Conservation (phyloP, 2,797 vertebrate species). For the Pangasius mekongensis region DNA sequence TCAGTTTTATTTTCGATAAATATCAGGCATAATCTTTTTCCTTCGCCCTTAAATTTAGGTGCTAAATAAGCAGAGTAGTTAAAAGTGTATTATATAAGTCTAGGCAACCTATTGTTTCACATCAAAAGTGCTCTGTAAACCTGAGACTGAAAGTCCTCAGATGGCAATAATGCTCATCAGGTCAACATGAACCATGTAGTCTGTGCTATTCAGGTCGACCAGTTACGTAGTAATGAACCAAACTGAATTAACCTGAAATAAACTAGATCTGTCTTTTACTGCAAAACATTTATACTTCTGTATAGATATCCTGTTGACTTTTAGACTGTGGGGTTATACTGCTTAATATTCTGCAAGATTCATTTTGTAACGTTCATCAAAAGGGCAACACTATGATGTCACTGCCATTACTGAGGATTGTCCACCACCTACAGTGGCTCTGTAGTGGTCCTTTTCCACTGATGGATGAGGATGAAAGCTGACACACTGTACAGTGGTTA, state of each 20-base stretch:
- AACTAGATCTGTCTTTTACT: slow-evolving; percentile 11
- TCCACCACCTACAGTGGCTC: not conserved
- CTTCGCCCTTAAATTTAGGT: slow-evolving; percentile 1
- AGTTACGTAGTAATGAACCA: not conserved
- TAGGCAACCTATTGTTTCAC: slow-evolving; percentile 43
- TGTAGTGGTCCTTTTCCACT: not conserved
- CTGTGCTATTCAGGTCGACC: slow-evolving; percentile 3
- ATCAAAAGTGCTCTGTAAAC: slow-evolving; percentile 38
- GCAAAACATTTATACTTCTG: not conserved
- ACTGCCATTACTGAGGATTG: not conserved
- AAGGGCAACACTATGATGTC: not conserved
- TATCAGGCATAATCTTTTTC: not conserved
- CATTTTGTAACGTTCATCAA: not conserved
- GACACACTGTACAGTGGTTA: not conserved
- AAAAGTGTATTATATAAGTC: slow-evolving; percentile 14
- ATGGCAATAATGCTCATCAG: slow-evolving; percentile 17
- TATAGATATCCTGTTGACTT: not conserved
- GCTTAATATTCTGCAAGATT: slow-evolving; percentile 19
- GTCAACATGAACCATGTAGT: slow-evolving; percentile 9
- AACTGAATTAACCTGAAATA: slow-evolving; percentile 12
- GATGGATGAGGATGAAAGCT: not conserved
- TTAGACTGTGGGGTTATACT: not conserved
- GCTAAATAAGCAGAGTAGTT: slow-evolving; percentile 33
- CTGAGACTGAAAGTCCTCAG: slow-evolving; percentile 27
- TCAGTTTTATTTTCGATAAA: not conserved